Evolutionary conservation across 2,888 invertebrate species (phyloP).

Genomic region (Dryobota labecula): DNA sequence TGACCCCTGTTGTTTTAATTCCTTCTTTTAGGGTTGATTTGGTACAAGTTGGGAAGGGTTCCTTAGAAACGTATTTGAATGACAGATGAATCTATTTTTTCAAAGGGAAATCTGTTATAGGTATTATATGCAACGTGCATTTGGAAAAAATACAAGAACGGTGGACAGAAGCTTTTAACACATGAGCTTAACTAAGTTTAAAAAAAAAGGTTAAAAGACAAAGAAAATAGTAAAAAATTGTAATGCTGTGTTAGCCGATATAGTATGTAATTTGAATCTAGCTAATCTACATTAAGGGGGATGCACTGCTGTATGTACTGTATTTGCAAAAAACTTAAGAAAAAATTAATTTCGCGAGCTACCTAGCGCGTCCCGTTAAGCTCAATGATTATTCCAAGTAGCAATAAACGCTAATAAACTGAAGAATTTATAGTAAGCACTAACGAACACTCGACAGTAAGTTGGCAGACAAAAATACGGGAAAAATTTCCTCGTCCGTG

Average conservation of each 20-base stretch:
- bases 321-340: too few species aligned
- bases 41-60: constrained; percentile 60
- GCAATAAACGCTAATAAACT: constrained; percentile 45
- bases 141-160: not conserved
- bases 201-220: not conserved
- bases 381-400: constrained; percentile 32
- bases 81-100: constrained; percentile 18
- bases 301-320: too few species aligned
- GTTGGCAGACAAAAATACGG: constrained; percentile 78
- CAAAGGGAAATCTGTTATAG: not conserved
- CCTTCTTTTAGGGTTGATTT: constrained; percentile 86
- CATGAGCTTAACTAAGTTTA: too few species aligned
- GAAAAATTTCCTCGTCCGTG: constrained; percentile 76
- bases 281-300: too few species aligned
- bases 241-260: not conserved
- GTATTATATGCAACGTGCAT: too few species aligned
- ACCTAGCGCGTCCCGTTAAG: too few species aligned
- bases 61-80: constrained; percentile 15
- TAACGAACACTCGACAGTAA: constrained; percentile 69
- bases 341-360: too few species aligned
- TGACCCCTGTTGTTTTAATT: constrained; percentile 87
- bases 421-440: constrained; percentile 65
- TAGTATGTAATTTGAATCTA: not conserved
- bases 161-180: too few species aligned
- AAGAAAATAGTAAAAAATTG: not conserved